Conservation (phyloP, 2,113 vertebrate species). For the Pontoporia blainvillei region DNA sequence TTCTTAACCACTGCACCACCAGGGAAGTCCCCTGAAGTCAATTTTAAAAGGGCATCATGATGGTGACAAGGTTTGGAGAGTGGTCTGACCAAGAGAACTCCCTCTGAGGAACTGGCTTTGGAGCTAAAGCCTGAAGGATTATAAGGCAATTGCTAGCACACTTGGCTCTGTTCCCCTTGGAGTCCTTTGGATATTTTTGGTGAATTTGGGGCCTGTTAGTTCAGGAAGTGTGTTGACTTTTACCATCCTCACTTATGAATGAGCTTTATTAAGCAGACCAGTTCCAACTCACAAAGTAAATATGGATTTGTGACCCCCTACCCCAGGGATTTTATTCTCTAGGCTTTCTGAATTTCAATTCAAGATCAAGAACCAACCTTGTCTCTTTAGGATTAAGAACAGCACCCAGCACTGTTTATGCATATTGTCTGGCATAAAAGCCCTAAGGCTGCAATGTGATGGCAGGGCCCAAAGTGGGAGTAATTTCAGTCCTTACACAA, state of each 20-base stretch:
- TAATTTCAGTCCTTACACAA: not conserved
- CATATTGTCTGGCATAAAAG: not conserved
- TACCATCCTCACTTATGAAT: not conserved
- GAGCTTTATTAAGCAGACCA: not conserved
- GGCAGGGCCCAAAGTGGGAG: not conserved
- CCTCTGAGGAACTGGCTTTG: not conserved
- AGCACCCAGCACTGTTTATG: not conserved
- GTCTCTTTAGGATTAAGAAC: not conserved
- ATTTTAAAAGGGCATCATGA: not conserved
- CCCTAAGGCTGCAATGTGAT: not conserved
- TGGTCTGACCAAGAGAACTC: not conserved
- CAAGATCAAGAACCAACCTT: not conserved
- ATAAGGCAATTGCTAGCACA: not conserved
- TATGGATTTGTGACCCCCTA: not conserved
- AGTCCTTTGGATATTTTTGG: not conserved
- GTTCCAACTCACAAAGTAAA: not conserved
- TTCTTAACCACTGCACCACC: too few species aligned
- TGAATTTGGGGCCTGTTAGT: not conserved
- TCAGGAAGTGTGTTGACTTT: not conserved
- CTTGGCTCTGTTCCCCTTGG: not conserved
- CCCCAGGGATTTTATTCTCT: not conserved
- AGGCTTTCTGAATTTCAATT: constrained; percentile 6
- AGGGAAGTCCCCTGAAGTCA: too few species aligned
- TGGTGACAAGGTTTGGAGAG: not conserved
- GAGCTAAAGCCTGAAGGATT: not conserved